phyloP scores from a whole-genome alignment of 2,888 invertebrate species.

The Cyclophora albipunctata region DNA sequence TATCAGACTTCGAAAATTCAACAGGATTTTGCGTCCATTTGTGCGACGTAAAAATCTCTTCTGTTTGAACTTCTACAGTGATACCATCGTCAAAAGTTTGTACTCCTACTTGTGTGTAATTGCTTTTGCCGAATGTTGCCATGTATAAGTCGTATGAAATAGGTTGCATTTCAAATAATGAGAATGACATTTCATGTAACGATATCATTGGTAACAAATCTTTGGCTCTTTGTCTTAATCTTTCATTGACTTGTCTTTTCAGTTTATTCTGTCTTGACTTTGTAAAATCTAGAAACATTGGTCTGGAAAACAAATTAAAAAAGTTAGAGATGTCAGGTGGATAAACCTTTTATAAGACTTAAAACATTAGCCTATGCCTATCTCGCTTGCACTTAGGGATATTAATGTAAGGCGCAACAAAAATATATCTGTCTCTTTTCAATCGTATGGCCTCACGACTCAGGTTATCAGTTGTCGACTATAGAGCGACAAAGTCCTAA shows the following conservation, averaged over 20 bases:
- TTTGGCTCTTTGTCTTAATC: conserved; percentile 48
- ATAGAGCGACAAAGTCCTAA: no score
- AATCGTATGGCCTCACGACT: no score
- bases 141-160: conserved; percentile 66
- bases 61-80: conserved; percentile 56
- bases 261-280: conserved; percentile 51
- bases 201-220: conserved; percentile 61
- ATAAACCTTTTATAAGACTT: no score
- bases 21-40: conserved; percentile 68
- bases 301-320: conserved; percentile 35
- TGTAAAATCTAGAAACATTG: conserved; percentile 56
- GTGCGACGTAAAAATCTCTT: conserved; percentile 35
- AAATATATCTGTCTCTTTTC: no score
- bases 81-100: conserved; percentile 67
- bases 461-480: no score
- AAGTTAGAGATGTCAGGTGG: no score
- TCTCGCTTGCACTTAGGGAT: no score
- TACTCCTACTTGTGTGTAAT: conserved; percentile 52
- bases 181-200: conserved; percentile 61
- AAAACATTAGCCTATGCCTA: no score
- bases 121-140: conserved; percentile 57
- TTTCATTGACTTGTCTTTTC: conserved; percentile 40
- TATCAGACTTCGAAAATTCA: conserved; percentile 47
- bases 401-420: no score
- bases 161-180: conserved; percentile 64